These are phyloP conservation scores for Pyralis farinalis DNA, from an alignment of 2,888 invertebrate species.

Conservation along the genomic window DNA sequence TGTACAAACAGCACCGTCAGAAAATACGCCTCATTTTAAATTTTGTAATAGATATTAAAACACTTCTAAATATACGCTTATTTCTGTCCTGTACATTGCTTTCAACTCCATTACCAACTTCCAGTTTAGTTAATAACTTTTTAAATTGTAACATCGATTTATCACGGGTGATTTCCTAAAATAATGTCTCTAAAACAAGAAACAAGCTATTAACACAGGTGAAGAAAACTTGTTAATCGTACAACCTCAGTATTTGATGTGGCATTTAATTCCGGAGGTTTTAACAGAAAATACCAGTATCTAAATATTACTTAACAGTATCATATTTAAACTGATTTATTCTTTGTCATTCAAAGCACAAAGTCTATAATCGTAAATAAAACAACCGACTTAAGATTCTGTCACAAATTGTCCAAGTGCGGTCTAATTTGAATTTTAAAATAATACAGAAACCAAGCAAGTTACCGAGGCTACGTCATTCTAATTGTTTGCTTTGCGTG, in stretches of 20 bases:
- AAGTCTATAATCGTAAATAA: conserved; percentile 20
- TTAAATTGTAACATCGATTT: conserved; percentile 5
- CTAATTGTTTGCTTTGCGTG: conserved; percentile 28
- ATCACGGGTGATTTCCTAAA: neutral
- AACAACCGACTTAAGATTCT: conserved; percentile 32
- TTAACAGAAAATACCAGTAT: neutral
- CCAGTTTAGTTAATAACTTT: neutral
- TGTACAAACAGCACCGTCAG: conserved; percentile 16
- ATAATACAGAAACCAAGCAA: conserved; percentile 32
- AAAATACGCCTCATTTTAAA: conserved; percentile 6
- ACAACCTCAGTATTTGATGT: neutral
- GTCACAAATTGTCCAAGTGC: conserved; percentile 18
- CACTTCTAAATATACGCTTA: neutral
- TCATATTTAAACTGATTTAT: neutral
- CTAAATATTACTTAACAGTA: neutral
- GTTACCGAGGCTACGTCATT: conserved; percentile 34
- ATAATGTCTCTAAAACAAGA: conserved; percentile 1
- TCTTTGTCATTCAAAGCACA: conserved; percentile 7
- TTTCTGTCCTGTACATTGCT: neutral
- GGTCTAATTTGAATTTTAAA: conserved; percentile 37
- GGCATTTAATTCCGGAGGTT: neutral
- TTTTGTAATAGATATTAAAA: neutral
- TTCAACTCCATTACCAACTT: conserved; percentile 1
- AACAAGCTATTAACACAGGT: conserved; percentile 13
- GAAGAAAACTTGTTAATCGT: conserved; percentile 15